These are phyloP conservation scores for Melanotaenia boesemani DNA, from an alignment of 2,797 vertebrate genomes.

Conservation along the genomic window DNA sequence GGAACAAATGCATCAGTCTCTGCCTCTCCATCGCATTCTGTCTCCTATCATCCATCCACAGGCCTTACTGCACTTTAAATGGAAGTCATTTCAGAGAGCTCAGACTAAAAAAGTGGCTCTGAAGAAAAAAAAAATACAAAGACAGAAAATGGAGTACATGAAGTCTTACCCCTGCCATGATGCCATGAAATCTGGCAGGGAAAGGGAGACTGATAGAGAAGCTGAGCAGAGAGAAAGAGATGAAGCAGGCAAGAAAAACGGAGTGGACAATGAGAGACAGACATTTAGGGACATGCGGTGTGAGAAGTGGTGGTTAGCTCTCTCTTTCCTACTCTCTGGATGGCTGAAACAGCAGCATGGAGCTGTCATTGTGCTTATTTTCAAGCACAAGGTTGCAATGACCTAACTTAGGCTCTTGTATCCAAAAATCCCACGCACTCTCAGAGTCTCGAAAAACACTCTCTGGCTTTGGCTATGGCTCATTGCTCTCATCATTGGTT, in stretches of 20 bases:
- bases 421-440: constrained; percentile 47
- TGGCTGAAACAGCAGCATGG: constrained; percentile 24
- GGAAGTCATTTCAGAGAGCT: constrained; percentile 58
- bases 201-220: constrained; percentile 2
- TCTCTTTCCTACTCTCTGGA: constrained; percentile 30
- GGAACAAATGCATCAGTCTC: constrained; percentile 62
- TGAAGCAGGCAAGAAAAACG: constrained; percentile 5
- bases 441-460: constrained; percentile 27
- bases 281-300: constrained; percentile 17
- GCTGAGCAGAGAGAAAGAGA: constrained; percentile 23
- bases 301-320: constrained; percentile 27
- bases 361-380: constrained; percentile 39
- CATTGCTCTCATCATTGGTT: constrained; percentile 56
- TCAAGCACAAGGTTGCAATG: constrained; percentile 58
- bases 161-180: constrained; percentile 34
- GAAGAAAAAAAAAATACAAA: constrained; percentile 53
- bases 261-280: constrained; percentile 8
- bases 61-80: constrained; percentile 43
- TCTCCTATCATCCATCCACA: constrained; percentile 51
- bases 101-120: constrained; percentile 47
- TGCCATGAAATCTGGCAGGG: constrained; percentile 47
- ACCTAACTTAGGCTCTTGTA: constrained; percentile 48
- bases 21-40: constrained; percentile 35
- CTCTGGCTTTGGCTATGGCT: constrained; percentile 43
- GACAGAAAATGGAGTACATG: constrained; percentile 52